Percentiles rank a stretch among this genome's conserved stretches.
Evolutionary conservation across 1,140 invertebrate species (phyloP).

Genomic region (Platorchestia sp.): DNA sequence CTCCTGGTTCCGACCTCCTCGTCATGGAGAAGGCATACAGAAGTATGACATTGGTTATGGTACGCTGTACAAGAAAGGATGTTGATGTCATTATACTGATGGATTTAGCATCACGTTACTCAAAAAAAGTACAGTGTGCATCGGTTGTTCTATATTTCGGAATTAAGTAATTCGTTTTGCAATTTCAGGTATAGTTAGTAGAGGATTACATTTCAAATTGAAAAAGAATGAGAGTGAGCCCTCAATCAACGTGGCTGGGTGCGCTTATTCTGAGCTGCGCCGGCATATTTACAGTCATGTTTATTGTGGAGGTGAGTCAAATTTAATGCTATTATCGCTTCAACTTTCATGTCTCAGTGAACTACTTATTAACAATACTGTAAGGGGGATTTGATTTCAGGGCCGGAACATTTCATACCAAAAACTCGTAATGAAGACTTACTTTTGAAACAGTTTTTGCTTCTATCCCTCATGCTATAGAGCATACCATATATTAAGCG

Average conservation of each 20-base stretch:
- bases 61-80: too few relatives aligned
- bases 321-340: neutral
- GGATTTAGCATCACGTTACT: neutral
- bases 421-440: neutral
- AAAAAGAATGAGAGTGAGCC: neutral
- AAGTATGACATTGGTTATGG: too few relatives aligned
- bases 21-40: too few relatives aligned
- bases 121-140: neutral
- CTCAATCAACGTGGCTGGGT: neutral
- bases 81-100: neutral
- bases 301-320: conserved; percentile 5
- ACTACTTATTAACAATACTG: neutral
- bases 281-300: conserved; percentile 5
- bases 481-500: neutral
- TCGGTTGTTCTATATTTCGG: neutral
- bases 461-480: neutral
- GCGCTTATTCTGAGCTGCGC: neutral
- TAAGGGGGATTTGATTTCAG: neutral
- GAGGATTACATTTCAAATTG: neutral
- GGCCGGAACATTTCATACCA: neutral
- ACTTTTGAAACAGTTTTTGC: neutral
- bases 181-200: neutral
- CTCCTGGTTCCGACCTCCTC: too few relatives aligned
- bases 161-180: neutral
- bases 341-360: neutral